Evolutionary conservation across 2,888 invertebrate genomes (phyloP), one percentile per base, ranked within the genome.

Genomic region (Eulithis prunata): DNA sequence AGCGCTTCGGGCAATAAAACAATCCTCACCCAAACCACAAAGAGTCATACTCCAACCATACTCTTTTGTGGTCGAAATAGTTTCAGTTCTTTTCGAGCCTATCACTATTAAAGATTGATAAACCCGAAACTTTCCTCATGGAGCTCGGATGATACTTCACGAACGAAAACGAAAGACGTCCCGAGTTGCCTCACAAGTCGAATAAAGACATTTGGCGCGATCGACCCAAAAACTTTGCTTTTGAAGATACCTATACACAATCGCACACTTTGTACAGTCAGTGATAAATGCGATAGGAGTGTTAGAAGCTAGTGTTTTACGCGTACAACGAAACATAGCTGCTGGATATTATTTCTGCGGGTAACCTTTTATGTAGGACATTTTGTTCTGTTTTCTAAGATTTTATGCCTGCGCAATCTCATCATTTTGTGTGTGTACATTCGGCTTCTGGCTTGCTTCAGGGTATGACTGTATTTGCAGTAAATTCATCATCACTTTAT

Each of bases 111-210:
- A 77, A 81, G 75, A 79, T 82, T 81, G 80, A 81, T 81, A 83
- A 81, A 80, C 73, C 71, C 72, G 60, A 61, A 82, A 84, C 75
- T 82, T 82, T 71, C 63, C 69, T 74, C 67, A 68, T 68, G 67
- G 71, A 81, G 77, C 79, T 81, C 73, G 77, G 82, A 80, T 78
- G 81, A 81, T 81, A 82, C 76, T 79, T 79, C 78, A 73, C 74
- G 74, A 81, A 74, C 67, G 76, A 76, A 75, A 77, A 72, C 71
- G 52, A 63, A 71, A 71, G 70, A 69, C 68, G 74, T 73, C 64
- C 52, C 43, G 73, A 80, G 75, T 80, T 77, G 69, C 74, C 71
- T 77, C 75, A 72, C 66, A 77, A 80, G 74, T 78, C 75, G 80
- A 82, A 84, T 83, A 79, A 82, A 83, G 82, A 78, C 75, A 75